phyloP scores from a whole-genome alignment of 2,113 vertebrate species.

The Dicrurus megarhynchus region DNA sequence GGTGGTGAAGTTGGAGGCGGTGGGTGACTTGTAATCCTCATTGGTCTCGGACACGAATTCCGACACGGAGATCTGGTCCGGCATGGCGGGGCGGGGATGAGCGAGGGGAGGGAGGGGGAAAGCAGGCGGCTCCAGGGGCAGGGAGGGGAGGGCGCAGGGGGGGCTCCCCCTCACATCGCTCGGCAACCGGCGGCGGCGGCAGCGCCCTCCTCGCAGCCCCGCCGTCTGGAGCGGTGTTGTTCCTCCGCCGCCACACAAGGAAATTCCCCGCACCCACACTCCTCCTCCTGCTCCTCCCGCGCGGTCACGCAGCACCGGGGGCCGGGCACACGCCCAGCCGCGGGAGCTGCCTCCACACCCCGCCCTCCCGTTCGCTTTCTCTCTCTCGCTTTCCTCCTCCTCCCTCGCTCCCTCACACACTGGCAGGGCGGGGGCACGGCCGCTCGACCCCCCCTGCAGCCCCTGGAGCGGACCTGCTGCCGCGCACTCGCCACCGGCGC shows the following conservation, averaged over 20 bases:
- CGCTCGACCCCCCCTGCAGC: background rate
- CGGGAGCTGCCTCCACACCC: background rate
- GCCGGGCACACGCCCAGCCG: constrained; percentile 37
- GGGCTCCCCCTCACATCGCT: constrained; percentile 19
- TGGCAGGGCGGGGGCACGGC: background rate
- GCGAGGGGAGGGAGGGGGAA: background rate
- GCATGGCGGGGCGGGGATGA: constrained; percentile 77
- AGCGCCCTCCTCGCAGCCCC: background rate
- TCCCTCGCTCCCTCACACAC: background rate
- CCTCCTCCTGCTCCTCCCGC: constrained; percentile 19
- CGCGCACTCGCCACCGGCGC: background rate
- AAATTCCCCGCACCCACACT: constrained; percentile 56
- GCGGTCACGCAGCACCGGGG: constrained; percentile 30
- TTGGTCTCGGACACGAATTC: constrained; percentile 91
- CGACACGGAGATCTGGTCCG: constrained; percentile 86
- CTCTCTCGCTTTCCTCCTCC: background rate
- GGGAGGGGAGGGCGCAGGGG: background rate
- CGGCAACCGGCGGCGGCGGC: constrained; percentile 5
- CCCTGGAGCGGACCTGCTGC: background rate
- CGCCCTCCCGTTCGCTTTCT: background rate
- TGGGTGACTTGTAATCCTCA: constrained; percentile 95
- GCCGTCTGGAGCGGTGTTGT: constrained; percentile 9
- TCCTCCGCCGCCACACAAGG: constrained; percentile 38
- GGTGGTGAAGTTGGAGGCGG: constrained; percentile 92
- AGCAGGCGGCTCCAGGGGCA: background rate